phyloP scores from a whole-genome alignment of 2,797 vertebrate species.

The Eospalax fontanierii region DNA sequence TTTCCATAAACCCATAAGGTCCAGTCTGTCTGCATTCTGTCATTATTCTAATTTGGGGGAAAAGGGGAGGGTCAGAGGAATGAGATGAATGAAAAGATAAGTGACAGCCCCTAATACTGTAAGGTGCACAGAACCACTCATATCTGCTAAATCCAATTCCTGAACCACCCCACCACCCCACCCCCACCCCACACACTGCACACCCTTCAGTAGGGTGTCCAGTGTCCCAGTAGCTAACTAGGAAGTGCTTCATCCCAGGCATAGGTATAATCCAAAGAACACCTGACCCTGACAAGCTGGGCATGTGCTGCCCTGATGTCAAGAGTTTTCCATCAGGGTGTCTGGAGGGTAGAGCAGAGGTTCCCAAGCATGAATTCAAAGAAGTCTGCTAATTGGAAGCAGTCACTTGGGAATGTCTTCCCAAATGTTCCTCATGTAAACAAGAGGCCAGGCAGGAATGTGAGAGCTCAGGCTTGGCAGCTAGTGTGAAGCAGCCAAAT shows the following conservation, averaged over 20 bases:
- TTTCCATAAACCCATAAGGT: background rate
- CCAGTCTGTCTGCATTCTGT: background rate
- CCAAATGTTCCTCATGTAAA: background rate
- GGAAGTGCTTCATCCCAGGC: background rate
- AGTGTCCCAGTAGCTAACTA: background rate
- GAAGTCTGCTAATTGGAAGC: background rate
- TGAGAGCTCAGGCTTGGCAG: background rate
- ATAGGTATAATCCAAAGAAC: background rate
- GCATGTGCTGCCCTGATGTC: background rate
- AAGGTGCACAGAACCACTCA: background rate
- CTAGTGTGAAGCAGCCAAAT: background rate
- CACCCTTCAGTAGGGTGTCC: background rate
- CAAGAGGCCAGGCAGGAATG: background rate
- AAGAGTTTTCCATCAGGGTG: background rate
- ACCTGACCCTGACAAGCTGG: background rate
- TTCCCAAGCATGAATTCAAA: background rate
- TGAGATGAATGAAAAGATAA: background rate
- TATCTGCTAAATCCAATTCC: background rate
- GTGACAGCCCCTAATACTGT: background rate
- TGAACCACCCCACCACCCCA: background rate
- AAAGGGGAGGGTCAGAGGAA: fast-evolving
- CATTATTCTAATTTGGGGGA: background rate
- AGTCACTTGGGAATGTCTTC: background rate
- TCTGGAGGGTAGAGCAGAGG: background rate
- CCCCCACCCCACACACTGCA: background rate